These are phyloP conservation scores for Micronycteris hirsuta DNA, from an alignment of 2,113 vertebrate genomes.

Conservation along the genomic window DNA sequence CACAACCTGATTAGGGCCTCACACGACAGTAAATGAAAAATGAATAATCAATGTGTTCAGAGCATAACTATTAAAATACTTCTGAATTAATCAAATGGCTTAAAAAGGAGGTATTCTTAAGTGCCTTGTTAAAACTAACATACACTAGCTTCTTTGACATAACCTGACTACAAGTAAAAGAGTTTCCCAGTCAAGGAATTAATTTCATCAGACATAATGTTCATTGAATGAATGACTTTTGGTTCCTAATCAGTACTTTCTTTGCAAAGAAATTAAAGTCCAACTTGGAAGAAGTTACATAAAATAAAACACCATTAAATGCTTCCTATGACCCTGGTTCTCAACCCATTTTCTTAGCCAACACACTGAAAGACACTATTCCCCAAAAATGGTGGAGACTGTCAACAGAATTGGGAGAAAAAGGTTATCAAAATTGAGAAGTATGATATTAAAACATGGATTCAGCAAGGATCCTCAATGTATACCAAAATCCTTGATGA, in stretches of 20 bases:
- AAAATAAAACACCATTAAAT: conserved; percentile 1
- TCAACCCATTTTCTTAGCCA: not conserved
- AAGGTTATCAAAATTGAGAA: not conserved
- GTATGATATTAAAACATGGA: not conserved
- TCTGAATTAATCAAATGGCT: not conserved
- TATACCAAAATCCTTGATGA: not conserved
- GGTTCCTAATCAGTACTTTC: not conserved
- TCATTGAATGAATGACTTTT: not conserved
- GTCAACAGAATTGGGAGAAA: not conserved
- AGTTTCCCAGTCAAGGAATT: not conserved
- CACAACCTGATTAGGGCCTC: not conserved
- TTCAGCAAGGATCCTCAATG: not conserved
- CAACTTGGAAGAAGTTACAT: not conserved
- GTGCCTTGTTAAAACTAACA: not conserved
- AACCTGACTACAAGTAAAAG: not conserved
- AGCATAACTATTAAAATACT: not conserved
- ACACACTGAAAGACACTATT: not conserved
- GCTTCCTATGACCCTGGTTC: not conserved
- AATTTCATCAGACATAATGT: not conserved
- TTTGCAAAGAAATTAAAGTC: conserved; percentile 23
- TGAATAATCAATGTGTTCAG: not conserved
- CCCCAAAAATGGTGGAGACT: not conserved
- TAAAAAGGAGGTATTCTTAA: not conserved
- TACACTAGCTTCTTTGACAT: not conserved
- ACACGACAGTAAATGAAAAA: not conserved